phyloP scores from a whole-genome alignment of 1,140 invertebrate species.

The Pemphigus obesinymphae region DNA sequence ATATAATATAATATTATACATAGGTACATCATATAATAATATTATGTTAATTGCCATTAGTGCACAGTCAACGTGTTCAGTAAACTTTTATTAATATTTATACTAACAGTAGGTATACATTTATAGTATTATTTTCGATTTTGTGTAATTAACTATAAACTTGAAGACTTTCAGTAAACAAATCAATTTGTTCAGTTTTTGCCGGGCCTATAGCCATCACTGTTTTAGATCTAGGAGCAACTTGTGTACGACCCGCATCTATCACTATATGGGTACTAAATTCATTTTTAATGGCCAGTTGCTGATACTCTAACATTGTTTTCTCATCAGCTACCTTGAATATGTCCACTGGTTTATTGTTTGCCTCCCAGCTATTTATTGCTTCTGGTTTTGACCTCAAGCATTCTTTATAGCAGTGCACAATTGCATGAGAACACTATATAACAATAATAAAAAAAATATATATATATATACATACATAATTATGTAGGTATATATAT shows the following conservation, averaged over 20 bases:
- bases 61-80: too few species aligned
- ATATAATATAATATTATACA: not conserved
- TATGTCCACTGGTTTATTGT: conserved; percentile 71
- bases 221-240: conserved; percentile 75
- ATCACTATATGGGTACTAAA: conserved; percentile 68
- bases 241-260: conserved; percentile 87
- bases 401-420: conserved; percentile 68
- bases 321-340: conserved; percentile 60
- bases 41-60: too few species aligned
- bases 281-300: conserved; percentile 60
- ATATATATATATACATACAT: not conserved
- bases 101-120: too few species aligned
- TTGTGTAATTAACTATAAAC: conserved; percentile 62
- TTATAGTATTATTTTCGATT: too few species aligned
- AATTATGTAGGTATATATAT: not conserved
- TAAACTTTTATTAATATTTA: too few species aligned
- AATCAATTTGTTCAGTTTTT: conserved; percentile 64
- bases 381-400: conserved; percentile 56
- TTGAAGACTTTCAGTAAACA: conserved; percentile 80
- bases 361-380: conserved; percentile 67
- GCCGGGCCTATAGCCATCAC: conserved; percentile 86
- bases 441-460: conserved; percentile 15
- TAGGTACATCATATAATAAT: not conserved
- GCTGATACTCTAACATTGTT: conserved; percentile 55
- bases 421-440: conserved; percentile 77